phyloP scores from a whole-genome alignment of 2,797 vertebrate genomes.

The Chiloscyllium punctatum region DNA sequence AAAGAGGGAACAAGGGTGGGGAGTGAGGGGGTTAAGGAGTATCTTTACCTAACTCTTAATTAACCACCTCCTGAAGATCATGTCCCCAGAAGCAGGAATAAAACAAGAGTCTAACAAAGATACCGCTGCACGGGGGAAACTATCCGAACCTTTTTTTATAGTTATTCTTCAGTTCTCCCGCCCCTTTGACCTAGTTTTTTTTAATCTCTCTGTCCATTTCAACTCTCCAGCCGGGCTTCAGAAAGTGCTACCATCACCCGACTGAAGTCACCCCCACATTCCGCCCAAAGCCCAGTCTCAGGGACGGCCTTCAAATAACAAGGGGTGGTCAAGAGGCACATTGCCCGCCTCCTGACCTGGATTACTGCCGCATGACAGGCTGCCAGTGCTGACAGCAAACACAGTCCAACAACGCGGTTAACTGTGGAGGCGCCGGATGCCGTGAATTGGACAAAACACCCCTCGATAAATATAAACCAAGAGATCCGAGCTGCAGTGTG shows the following conservation, averaged over 20 bases:
- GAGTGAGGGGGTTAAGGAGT: too few species aligned
- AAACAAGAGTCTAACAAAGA: too few species aligned
- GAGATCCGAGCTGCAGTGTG: neutral
- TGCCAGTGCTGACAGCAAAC: neutral
- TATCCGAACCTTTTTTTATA: too few species aligned
- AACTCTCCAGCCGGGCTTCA: neutral
- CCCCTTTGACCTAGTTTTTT: neutral
- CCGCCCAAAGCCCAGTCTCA: too few species aligned
- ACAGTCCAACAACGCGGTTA: neutral
- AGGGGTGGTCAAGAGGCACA: neutral
- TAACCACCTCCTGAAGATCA: too few species aligned
- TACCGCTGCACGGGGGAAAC: neutral
- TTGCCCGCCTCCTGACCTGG: constrained; percentile 31
- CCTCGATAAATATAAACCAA: neutral
- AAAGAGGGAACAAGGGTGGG: too few species aligned
- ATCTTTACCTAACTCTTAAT: too few species aligned
- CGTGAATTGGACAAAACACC: neutral
- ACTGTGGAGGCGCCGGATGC: neutral
- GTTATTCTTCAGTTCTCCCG: neutral
- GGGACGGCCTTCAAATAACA: neutral
- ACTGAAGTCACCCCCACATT: too few species aligned
- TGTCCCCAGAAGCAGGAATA: too few species aligned
- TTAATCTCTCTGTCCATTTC: neutral
- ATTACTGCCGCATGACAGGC: constrained; percentile 19
- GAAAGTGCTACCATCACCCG: too few species aligned